phyloP scores from a whole-genome alignment of 2,797 vertebrate genomes.

The Melanotaenia boesemani region DNA sequence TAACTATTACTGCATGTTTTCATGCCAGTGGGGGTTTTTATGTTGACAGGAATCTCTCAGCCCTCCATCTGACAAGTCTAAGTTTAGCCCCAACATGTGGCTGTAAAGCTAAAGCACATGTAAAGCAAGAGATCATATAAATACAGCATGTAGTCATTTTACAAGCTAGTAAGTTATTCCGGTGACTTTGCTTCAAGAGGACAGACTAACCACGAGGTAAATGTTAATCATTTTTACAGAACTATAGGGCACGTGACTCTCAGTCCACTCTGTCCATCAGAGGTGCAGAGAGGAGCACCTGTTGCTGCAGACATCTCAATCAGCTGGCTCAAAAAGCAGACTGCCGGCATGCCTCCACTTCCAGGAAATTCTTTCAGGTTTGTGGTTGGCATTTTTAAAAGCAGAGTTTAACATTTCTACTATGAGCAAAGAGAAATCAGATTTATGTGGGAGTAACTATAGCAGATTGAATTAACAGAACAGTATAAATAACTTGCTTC shows the following conservation, averaged over 20 bases:
- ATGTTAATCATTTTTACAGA: neutral
- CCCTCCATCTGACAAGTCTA: constrained; percentile 42
- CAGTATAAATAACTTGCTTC: neutral
- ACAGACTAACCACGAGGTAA: constrained; percentile 1
- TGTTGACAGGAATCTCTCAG: constrained; percentile 52
- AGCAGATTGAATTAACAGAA: neutral
- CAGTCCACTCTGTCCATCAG: constrained; percentile 5
- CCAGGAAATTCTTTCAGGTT: neutral
- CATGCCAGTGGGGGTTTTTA: constrained; percentile 3
- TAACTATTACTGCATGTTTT: constrained; percentile 17
- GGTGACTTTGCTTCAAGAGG: neutral
- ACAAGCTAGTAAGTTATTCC: neutral
- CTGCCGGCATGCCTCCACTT: constrained; percentile 17
- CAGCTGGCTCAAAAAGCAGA: constrained; percentile 7
- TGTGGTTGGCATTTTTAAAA: neutral
- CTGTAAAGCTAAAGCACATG: constrained; percentile 28
- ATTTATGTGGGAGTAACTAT: neutral
- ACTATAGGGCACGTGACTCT: neutral
- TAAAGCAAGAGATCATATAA: constrained; percentile 16
- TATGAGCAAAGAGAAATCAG: neutral
- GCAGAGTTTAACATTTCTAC: neutral
- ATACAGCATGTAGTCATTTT: constrained; percentile 32
- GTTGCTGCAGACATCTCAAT: constrained; percentile 49
- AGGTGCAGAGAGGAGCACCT: constrained; percentile 52
- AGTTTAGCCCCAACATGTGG: constrained; percentile 47